Percentiles rank a stretch among this genome's conserved stretches.
phyloP scores from a whole-genome alignment of 2,113 vertebrate genomes.

The Galbula dea region DNA sequence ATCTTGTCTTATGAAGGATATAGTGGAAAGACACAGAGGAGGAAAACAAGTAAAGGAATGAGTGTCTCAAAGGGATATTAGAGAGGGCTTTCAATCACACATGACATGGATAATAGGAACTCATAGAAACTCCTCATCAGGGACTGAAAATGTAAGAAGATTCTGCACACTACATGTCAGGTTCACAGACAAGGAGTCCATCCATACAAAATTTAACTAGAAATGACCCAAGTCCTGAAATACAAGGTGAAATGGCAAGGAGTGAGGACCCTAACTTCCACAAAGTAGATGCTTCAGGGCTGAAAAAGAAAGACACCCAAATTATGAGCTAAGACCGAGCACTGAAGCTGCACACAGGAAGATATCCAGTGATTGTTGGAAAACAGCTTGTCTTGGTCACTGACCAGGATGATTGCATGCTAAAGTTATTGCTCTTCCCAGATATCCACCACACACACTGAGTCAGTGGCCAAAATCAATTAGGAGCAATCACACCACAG shows the following conservation, averaged over 20 bases:
- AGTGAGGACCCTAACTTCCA: not conserved
- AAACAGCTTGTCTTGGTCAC: conserved; percentile 49
- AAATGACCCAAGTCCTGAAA: not conserved
- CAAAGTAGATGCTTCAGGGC: not conserved
- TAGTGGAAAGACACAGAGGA: not conserved
- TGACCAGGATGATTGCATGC: conserved; percentile 63
- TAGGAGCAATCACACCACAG: not conserved
- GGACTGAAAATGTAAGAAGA: not conserved
- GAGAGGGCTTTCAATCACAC: not conserved
- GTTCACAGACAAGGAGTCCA: not conserved
- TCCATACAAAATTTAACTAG: not conserved
- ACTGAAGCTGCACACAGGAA: not conserved
- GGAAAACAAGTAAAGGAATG: not conserved
- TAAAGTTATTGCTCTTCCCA: conserved; percentile 60
- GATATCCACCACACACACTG: not conserved
- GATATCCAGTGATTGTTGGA: conserved; percentile 30
- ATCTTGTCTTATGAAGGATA: not conserved
- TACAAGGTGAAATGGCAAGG: not conserved
- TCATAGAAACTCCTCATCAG: not conserved
- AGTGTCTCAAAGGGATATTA: not conserved
- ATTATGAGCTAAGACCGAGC: not conserved
- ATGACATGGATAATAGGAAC: not conserved
- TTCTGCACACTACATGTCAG: not conserved
- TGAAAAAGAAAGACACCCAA: not conserved
- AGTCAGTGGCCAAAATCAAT: conserved; percentile 34